Conservation (phyloP, 2,797 vertebrate genomes). For the Syngnathus acus region DNA sequence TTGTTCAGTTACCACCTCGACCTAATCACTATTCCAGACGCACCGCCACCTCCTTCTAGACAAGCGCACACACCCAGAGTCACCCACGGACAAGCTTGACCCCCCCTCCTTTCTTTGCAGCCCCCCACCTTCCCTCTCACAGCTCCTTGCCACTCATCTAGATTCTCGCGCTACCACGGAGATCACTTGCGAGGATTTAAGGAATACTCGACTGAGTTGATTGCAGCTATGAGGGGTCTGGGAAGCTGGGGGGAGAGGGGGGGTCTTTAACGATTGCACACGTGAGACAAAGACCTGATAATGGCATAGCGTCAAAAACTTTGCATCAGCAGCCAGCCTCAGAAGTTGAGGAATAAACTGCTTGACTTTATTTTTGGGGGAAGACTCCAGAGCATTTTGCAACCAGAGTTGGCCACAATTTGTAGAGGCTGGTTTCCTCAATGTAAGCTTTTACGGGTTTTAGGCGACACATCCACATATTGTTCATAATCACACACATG, state of each 20-base stretch:
- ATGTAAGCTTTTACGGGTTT: too few relatives aligned
- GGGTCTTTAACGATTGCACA: slow-evolving; percentile 43
- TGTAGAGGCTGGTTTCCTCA: too few relatives aligned
- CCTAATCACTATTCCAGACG: slow-evolving; percentile 28
- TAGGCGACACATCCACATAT: too few relatives aligned
- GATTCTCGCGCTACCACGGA: slow-evolving; percentile 34
- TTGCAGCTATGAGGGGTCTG: slow-evolving; percentile 38
- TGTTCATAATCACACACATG: too few relatives aligned
- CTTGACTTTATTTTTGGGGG: too few relatives aligned
- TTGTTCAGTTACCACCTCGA: slow-evolving; percentile 18
- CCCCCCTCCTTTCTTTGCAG: slow-evolving; percentile 3
- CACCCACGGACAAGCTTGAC: slow-evolving; percentile 7
- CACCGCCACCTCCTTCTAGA: slow-evolving; percentile 10
- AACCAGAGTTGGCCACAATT: too few relatives aligned
- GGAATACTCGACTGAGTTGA: slow-evolving; percentile 66
- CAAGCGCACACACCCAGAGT: slow-evolving; percentile 6
- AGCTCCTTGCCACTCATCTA: slow-evolving; percentile 42
- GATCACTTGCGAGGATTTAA: slow-evolving; percentile 59
- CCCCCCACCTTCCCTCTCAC: slow-evolving; percentile 21
- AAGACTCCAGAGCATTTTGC: too few relatives aligned
- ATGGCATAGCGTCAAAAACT: too few relatives aligned
- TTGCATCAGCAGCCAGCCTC: too few relatives aligned
- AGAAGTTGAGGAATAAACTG: too few relatives aligned
- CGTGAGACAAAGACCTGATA: slow-evolving; percentile 45
- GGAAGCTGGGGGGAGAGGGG: not conserved